Conservation (phyloP, 2,888 invertebrate species). For the Ditula angustiorana region DNA sequence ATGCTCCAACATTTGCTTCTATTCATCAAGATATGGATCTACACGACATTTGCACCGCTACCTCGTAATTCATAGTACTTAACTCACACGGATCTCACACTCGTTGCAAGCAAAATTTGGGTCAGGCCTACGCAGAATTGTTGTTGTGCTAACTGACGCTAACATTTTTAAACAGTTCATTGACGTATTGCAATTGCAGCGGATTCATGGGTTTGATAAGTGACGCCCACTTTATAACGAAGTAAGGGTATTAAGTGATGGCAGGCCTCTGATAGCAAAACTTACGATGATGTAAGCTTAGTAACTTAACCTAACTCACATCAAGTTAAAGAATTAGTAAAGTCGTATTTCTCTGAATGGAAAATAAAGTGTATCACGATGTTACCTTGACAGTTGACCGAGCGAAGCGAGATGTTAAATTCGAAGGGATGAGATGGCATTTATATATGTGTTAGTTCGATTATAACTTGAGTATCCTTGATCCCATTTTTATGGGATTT, state of each 20-base stretch:
- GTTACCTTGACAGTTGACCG: too few relatives aligned
- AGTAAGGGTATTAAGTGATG: conserved; percentile 6
- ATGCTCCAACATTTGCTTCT: conserved; percentile 5
- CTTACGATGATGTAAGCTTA: conserved; percentile 1
- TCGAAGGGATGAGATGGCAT: too few relatives aligned
- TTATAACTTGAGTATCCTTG: too few relatives aligned
- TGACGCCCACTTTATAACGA: conserved; percentile 23
- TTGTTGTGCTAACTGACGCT: conserved; percentile 58
- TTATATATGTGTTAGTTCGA: too few relatives aligned
- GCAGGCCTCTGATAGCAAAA: conserved; percentile 1
- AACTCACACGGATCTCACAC: conserved; percentile 25
- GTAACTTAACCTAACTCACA: not conserved
- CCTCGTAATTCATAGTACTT: conserved; percentile 25
- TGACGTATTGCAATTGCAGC: conserved; percentile 49
- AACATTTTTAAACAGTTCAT: conserved; percentile 60
- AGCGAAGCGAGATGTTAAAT: too few relatives aligned
- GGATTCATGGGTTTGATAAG: conserved; percentile 36
- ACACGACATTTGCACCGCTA: conserved; percentile 23
- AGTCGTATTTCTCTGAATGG: too few relatives aligned
- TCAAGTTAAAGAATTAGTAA: too few relatives aligned
- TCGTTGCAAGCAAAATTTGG: conserved; percentile 50
- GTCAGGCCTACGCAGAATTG: conserved; percentile 60
- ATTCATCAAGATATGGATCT: conserved; percentile 27
- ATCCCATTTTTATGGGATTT: too few relatives aligned
- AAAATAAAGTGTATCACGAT: too few relatives aligned